Base-by-base conservation (phyloP, 2,888 invertebrate species). In the Neoascia interrupta region DNA sequence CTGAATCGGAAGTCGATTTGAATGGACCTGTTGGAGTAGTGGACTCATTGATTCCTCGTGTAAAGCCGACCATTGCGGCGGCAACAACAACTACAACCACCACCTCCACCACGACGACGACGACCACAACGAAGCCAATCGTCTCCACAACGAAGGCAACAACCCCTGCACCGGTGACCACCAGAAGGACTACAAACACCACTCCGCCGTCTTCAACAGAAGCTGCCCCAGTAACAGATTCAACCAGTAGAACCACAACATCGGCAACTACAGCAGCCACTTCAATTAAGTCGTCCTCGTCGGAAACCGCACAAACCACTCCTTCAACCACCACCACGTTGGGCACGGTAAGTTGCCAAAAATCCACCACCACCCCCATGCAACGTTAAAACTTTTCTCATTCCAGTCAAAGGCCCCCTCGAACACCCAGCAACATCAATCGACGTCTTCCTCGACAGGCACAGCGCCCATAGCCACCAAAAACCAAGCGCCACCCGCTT, bases 1-100 rank as follows among this genome's bases (percentile, higher is more conserved):
- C 87, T 3, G 87, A 89, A 82, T 91, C 91, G 3, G 91, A 92
- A 69, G 90, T 90, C 21, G 91, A 92, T 23, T 90, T 87, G 37
- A 87, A 87, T 37, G 87, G 86, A 15, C 86, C 87, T 2, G 84
- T 87, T 8, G 87, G 89, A 54, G 86, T 90, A 3, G 87, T 88
- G 16, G 88, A 90, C 23, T 88, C 87, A 36, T 84, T 88, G 2
- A 81, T 87, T 36, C 86, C 86, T 4, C 87, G 87, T 47, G 85
- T 85, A 13, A 86, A 86, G 58, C 85, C 87, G n/a, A 88, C 89
- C 41, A 86, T 86, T 58, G 84, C 86, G 41, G 72, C 86, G 73
- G 81, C 85, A 53, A 84, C 88, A 83, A 85, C 63, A 8, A 83
- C 84, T 41, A 83, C 85, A 28, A 82, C 81, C 13, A 79, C 80